Evolutionary conservation across 2,888 invertebrate species (phyloP), one percentile per base, ranked within the genome.

Genomic region (Pycnomerus fuliginosus): DNA sequence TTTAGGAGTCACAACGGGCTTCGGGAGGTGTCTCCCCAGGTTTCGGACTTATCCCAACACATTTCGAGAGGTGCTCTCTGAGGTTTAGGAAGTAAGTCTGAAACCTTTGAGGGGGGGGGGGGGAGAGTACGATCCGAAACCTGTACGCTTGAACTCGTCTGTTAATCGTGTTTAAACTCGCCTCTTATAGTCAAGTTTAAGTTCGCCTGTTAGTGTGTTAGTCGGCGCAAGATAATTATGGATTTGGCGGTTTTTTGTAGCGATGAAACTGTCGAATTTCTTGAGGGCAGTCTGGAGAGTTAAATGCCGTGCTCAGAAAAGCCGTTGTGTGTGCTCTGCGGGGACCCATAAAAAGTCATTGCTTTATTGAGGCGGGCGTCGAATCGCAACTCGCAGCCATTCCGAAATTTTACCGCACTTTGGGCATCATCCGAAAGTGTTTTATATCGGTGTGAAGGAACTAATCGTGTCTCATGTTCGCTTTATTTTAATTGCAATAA

Each of bases 321-420:
- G 50, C 46, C 46, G 54, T 55, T 53, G 48, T 53, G 53, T 52
- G 50, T 35, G 44, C 52, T 50, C 57, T 44, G 47, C 44, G 40
- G 60, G 57, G 60, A 56, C 51, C 49, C 52, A 52, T 60, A 60
- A 60, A 60, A 60, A 58, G 53, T 58, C 58, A 58, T 58, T 54
- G 56, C 58, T 58, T 57, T 58, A 60, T 60, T 58, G 58, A 58
- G 57, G 50, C 53, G 50, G n/a, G 52, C 52, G 43, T 39, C 39
- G 44, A 44, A 48, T 42, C 36, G 39, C n/a, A n/a, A n/a, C n/a
- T n/a, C n/a, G n/a, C 34, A 25, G 31, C 47, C 34, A 46, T 50
- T 44, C 42, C 47, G 44, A 47, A 48, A 44, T 48, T 48, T 48
- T 35, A 33, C 45, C 38, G 34, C 47, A 32, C 43, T 37, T n/a